phyloP scores from a whole-genome alignment of 2,888 invertebrate species.

The Asteroscopus sphinx region DNA sequence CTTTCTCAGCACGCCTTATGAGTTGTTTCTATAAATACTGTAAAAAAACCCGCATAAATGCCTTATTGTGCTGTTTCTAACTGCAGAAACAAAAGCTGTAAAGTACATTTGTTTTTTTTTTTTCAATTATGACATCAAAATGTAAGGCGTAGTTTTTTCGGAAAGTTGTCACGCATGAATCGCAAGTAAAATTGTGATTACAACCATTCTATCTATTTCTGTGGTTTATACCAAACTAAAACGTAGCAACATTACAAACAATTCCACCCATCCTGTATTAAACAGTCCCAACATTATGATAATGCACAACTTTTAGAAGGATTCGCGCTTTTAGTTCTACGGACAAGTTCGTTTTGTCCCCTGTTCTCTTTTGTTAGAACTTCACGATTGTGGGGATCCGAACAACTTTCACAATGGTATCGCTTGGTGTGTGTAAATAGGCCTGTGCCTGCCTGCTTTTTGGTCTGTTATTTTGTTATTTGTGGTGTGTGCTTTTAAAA shows the following conservation, averaged over 20 bases:
- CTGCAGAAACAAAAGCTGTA: no score
- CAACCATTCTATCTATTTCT: no score
- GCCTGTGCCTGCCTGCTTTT: constrained; percentile 26
- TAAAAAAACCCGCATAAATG: no score
- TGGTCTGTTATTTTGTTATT: constrained; percentile 38
- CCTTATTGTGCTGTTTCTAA: no score
- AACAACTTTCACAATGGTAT: constrained; percentile 53
- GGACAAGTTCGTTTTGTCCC: constrained; percentile 60
- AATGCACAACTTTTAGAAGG: constrained; percentile 72
- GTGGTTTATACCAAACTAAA: neutral
- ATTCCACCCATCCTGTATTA: constrained; percentile 54
- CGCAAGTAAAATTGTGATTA: no score
- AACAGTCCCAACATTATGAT: constrained; percentile 69
- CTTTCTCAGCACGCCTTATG: no score
- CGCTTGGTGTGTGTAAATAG: constrained; percentile 56
- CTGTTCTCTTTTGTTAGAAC: constrained; percentile 68
- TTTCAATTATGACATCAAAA: no score
- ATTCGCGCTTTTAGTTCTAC: constrained; percentile 69
- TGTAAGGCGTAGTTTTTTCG: no score
- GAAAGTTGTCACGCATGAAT: no score
- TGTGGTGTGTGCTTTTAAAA: neutral
- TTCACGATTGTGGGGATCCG: constrained; percentile 63
- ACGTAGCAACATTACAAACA: neutral
- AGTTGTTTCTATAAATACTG: no score
- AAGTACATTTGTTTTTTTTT: no score